A percentile compares a stretch with the other conserved stretches of the same genome.
These are phyloP conservation scores for Spatulosminthurus flaviceps DNA, from an alignment of 2,888 invertebrate genomes.

Conservation along the genomic window DNA sequence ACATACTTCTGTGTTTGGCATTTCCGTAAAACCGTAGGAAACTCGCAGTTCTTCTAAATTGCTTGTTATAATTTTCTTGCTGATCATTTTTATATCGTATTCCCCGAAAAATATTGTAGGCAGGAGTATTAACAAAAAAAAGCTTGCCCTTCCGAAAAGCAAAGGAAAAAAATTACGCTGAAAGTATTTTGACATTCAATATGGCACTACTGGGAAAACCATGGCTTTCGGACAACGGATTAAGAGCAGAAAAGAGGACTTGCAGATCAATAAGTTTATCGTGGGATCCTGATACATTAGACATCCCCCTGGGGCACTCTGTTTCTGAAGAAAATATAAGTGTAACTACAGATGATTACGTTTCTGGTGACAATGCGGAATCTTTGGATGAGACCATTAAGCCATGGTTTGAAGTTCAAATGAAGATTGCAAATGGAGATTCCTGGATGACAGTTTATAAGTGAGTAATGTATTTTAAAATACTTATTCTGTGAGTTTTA, in stretches of 20 bases:
- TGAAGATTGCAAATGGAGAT: slow-evolving; percentile 46
- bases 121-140: background rate
- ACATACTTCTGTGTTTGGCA: no score
- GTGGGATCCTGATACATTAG: slow-evolving; percentile 45
- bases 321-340: background rate
- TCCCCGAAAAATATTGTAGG: no score
- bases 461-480: no score
- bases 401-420: slow-evolving; percentile 54
- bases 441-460: slow-evolving; percentile 52
- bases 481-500: no score
- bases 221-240: slow-evolving; percentile 52
- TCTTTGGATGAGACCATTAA: background rate
- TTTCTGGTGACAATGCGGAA: background rate
- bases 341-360: background rate
- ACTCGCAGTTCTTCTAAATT: no score
- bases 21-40: no score
- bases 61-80: no score
- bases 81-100: no score
- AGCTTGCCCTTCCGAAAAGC: background rate
- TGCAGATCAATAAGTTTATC: slow-evolving; percentile 42
- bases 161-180: background rate
- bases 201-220: slow-evolving; percentile 37
- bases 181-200: background rate
- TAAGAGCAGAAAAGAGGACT: slow-evolving; percentile 50
- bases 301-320: background rate